phyloP scores from a whole-genome alignment of 2,888 invertebrate species.

The Luperina nickerlii region DNA sequence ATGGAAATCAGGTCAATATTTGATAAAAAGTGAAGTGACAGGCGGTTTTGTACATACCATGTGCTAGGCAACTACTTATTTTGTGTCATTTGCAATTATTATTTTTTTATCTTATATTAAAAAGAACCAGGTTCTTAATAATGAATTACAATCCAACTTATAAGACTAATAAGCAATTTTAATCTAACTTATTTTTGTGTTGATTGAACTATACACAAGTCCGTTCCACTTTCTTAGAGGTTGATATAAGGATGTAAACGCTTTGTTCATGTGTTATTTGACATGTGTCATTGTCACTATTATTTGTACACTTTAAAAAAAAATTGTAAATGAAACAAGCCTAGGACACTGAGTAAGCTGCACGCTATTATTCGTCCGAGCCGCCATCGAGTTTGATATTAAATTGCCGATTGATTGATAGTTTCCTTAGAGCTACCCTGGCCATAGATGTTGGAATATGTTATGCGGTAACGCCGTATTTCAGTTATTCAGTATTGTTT shows the following conservation, averaged over 20 bases:
- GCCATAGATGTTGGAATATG: slow-evolving; percentile 12
- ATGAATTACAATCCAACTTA: too few relatives aligned
- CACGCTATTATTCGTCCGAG: slow-evolving; percentile 33
- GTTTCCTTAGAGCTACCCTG: slow-evolving; percentile 39
- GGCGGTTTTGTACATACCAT: not conserved
- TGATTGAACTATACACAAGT: too few relatives aligned
- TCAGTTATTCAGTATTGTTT: not conserved
- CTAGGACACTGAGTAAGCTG: slow-evolving; percentile 12
- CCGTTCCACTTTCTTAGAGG: too few relatives aligned
- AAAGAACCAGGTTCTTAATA: too few relatives aligned
- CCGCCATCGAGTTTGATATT: slow-evolving; percentile 48
- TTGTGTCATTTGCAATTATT: not conserved
- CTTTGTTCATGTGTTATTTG: too few relatives aligned
- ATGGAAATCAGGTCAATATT: not conserved
- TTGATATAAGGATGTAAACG: too few relatives aligned
- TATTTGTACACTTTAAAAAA: too few relatives aligned
- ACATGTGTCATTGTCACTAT: too few relatives aligned
- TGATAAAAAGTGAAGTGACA: not conserved
- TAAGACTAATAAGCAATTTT: too few relatives aligned
- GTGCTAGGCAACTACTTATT: not conserved
- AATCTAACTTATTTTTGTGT: too few relatives aligned
- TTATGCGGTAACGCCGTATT: slow-evolving; percentile 12
- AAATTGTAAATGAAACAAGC: slow-evolving; percentile 6
- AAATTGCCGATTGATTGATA: slow-evolving; percentile 64
- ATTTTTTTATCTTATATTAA: too few relatives aligned